phyloP scores from a whole-genome alignment of 2,888 invertebrate genomes.

The Plebejus anna region DNA sequence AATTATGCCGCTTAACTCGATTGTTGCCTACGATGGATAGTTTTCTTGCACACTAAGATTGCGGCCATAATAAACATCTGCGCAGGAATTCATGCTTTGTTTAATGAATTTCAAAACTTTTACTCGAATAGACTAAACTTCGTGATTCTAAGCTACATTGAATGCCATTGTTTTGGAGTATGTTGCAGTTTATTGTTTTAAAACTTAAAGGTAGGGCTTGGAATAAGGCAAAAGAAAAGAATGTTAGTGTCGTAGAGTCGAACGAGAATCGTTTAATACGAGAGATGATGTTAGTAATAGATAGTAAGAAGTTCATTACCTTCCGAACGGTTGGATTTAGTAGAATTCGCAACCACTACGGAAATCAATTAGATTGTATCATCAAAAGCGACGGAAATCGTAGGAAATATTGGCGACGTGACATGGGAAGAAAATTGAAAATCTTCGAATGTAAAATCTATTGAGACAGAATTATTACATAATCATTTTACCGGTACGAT shows the following conservation, averaged over 20 bases:
- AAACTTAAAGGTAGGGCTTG: not conserved
- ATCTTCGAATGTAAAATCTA: not conserved
- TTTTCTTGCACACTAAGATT: slow-evolving; percentile 40
- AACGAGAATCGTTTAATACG: not conserved
- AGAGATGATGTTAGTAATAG: not conserved
- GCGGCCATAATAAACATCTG: slow-evolving; percentile 38
- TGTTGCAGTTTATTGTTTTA: slow-evolving; percentile 10
- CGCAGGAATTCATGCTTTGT: slow-evolving; percentile 36
- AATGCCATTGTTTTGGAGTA: not conserved
- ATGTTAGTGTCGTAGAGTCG: not conserved
- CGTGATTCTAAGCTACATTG: not conserved
- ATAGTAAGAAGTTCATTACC: slow-evolving; percentile 4
- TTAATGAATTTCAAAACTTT: slow-evolving; percentile 37
- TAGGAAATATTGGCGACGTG: slow-evolving; percentile 11
- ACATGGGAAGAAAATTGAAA: slow-evolving; percentile 18
- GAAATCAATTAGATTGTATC: slow-evolving; percentile 19
- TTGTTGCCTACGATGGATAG: slow-evolving; percentile 49
- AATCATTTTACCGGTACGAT: not conserved
- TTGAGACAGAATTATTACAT: not conserved
- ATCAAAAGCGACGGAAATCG: slow-evolving; percentile 19
- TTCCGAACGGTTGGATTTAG: not conserved
- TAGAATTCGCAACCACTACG: not conserved
- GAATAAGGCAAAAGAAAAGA: not conserved
- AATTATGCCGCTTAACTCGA: slow-evolving; percentile 50
- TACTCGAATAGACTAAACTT: slow-evolving; percentile 13